These are phyloP conservation scores for Cephus spinipes DNA, from an alignment of 2,888 invertebrate genomes.

Conservation along the genomic window DNA sequence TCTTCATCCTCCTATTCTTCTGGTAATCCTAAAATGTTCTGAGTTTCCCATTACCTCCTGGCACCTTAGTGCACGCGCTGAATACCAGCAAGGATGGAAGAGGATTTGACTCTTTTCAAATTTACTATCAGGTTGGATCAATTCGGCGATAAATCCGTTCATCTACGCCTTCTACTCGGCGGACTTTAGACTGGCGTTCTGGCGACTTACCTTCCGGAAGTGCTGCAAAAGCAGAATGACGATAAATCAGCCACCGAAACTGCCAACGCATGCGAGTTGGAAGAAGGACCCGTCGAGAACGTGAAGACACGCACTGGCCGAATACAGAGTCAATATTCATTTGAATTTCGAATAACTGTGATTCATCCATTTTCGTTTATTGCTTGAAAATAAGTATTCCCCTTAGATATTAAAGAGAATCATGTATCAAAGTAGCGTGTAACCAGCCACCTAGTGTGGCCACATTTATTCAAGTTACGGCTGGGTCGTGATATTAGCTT, in stretches of 20 bases:
- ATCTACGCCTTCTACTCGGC: slow-evolving; percentile 92
- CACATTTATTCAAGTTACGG: not conserved
- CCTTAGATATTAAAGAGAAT: not conserved
- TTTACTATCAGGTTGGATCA: slow-evolving; percentile 77
- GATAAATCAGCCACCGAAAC: slow-evolving; percentile 28
- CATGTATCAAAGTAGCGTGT: not conserved
- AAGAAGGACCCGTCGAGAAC: slow-evolving; percentile 39
- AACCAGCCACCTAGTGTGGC: not conserved
- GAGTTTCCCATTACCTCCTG: not conserved
- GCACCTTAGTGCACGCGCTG: not conserved
- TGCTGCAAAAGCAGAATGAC: slow-evolving; percentile 69
- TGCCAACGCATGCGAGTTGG: slow-evolving; percentile 35
- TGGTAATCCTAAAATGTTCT: not conserved
- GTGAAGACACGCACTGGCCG: slow-evolving; percentile 23
- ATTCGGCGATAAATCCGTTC: slow-evolving; percentile 90
- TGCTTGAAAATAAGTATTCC: not conserved
- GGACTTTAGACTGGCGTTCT: slow-evolving; percentile 88
- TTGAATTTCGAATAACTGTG: slow-evolving; percentile 1
- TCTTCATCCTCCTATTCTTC: not conserved
- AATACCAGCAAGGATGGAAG: not conserved
- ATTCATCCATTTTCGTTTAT: not conserved
- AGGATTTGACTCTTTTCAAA: slow-evolving; percentile 11
- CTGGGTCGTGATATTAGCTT: not conserved
- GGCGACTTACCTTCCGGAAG: slow-evolving; percentile 82
- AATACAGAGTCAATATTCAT: not conserved